Percentiles rank a stretch among this genome's conserved stretches.
These are phyloP conservation scores for Trachymyrmex cornetzi DNA, from an alignment of 1,140 invertebrate species.

Conservation along the genomic window DNA sequence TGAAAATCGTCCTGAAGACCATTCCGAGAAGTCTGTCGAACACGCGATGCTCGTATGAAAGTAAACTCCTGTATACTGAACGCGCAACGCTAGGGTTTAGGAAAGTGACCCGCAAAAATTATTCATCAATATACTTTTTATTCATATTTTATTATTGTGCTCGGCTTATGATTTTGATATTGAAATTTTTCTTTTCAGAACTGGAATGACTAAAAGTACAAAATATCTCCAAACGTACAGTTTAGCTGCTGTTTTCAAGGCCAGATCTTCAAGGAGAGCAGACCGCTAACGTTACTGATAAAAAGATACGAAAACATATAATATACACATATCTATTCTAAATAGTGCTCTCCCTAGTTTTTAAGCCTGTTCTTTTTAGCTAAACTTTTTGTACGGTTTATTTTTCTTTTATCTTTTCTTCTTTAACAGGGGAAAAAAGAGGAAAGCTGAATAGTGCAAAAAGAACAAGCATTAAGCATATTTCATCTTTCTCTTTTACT, in stretches of 20 bases:
- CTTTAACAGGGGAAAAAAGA: too few species aligned
- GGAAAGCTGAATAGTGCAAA: too few species aligned
- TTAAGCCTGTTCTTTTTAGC: too few species aligned
- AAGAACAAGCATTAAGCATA: too few species aligned
- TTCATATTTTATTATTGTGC: constrained; percentile 16
- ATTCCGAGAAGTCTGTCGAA: constrained; percentile 36
- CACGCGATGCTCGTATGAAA: constrained; percentile 35
- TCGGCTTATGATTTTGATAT: not conserved
- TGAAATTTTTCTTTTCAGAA: not conserved
- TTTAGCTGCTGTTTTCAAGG: not conserved
- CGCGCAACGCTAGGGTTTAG: not conserved
- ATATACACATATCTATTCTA: constrained; percentile 40
- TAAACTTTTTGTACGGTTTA: too few species aligned
- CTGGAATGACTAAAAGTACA: constrained; percentile 35
- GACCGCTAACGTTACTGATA: constrained; percentile 13
- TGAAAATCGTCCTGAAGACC: constrained; percentile 45
- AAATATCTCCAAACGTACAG: not conserved
- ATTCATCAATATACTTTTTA: constrained; percentile 15
- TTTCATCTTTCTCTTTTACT: too few species aligned
- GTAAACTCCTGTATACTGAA: not conserved
- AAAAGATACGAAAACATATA: constrained; percentile 19
- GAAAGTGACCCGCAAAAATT: constrained; percentile 21
- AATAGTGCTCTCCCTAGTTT: not conserved
- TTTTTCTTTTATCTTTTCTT: too few species aligned
- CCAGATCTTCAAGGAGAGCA: not conserved